Percentiles rank a stretch among this genome's conserved stretches.
phyloP scores from a whole-genome alignment of 2,888 invertebrate genomes.

The Meteorus cinctellus region DNA sequence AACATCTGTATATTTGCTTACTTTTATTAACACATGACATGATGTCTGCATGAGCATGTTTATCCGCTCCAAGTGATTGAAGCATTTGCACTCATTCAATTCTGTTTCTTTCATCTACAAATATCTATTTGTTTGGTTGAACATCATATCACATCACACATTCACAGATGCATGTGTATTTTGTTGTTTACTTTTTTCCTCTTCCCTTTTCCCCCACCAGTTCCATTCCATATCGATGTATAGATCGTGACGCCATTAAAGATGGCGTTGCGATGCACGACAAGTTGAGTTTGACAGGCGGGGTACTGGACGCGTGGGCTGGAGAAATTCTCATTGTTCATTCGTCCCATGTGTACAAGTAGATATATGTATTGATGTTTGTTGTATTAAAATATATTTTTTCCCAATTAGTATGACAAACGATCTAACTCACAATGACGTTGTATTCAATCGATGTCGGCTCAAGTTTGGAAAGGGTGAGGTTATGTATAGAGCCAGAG shows the following conservation, averaged over 20 bases:
- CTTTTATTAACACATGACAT: not conserved
- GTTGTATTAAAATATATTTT: conserved; percentile 10
- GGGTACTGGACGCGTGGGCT: not conserved
- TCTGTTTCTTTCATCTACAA: too few species aligned
- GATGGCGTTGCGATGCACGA: conserved; percentile 19
- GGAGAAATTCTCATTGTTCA: conserved; percentile 10
- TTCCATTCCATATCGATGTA: not conserved
- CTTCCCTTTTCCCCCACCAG: not conserved
- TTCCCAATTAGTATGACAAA: not conserved
- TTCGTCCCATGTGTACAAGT: not conserved
- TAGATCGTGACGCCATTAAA: conserved; percentile 10
- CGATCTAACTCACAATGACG: conserved; percentile 1
- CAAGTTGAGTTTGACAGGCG: conserved; percentile 11
- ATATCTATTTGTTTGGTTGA: too few species aligned
- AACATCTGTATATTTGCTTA: too few species aligned
- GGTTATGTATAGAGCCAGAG: not conserved
- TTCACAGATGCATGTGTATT: not conserved
- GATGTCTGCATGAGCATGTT: too few species aligned
- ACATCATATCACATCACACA: too few species aligned
- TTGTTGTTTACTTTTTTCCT: not conserved
- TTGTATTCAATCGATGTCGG: not conserved
- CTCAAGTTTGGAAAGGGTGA: not conserved
- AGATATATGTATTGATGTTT: not conserved
- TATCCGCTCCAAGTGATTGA: too few species aligned
- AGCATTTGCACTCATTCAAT: too few species aligned